A percentile compares a stretch with the other conserved stretches of the same genome.
Conservation (phyloP, 2,113 vertebrate genomes). For the rabbit (Oryctolagus cuniculus) region mOryCun1.1 NC_091434.1:117985501-117986000, state of each 20-base stretch:
- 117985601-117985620: background rate
- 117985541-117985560: background rate
- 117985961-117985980: background rate
- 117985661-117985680: background rate
- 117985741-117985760: slow-evolving; percentile 64
- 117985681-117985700: slow-evolving; percentile 46
- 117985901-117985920: background rate
- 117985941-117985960: background rate
- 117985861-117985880: background rate
- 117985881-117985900: background rate
- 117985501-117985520: slow-evolving; percentile 25
- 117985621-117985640: slow-evolving; percentile 35
- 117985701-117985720: slow-evolving; percentile 8
- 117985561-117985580: background rate
- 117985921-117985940: background rate
- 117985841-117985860: background rate
- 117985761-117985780: slow-evolving; percentile 16
- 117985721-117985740: slow-evolving; percentile 74
- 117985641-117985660: slow-evolving; percentile 11
- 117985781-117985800: background rate
- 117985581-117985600: background rate
- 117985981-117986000: background rate
- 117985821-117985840: fast-evolving
- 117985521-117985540: background rate
- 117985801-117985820: background rate